These are phyloP conservation scores for Diadema setosum DNA, from an alignment of 35 echinoderm and acorn worm genomes.

Conservation along the genomic window DNA sequence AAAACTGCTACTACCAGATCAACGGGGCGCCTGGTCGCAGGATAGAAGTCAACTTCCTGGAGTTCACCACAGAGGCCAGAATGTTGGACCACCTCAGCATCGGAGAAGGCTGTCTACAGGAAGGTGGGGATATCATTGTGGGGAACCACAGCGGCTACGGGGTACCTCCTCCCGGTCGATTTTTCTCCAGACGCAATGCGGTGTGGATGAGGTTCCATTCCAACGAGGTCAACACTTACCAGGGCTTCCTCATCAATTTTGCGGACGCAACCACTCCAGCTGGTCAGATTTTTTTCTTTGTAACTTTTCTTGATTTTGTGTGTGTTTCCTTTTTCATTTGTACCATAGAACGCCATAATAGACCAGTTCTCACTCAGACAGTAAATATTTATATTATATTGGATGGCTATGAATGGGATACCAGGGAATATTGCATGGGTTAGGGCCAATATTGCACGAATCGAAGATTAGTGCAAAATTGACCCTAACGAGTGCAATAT, in stretches of 20 bases:
- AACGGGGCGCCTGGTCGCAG: slow-evolving; percentile 21
- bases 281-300: background rate
- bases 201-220: slow-evolving; percentile 55
- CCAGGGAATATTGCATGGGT: background rate
- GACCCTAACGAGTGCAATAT: no score
- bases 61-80: slow-evolving; percentile 43
- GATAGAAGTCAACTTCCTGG: slow-evolving; percentile 46
- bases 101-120: slow-evolving; percentile 44
- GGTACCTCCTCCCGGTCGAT: background rate
- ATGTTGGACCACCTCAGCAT: slow-evolving; percentile 61
- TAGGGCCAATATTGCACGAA: background rate
- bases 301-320: background rate
- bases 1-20: slow-evolving; percentile 40
- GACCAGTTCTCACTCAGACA: background rate
- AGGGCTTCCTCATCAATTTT: slow-evolving; percentile 51
- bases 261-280: background rate
- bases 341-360: background rate
- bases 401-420: background rate
- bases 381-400: background rate
- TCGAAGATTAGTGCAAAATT: background rate
- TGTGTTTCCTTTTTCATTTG: background rate
- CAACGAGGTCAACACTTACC: slow-evolving; percentile 5
- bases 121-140: slow-evolving; percentile 9
- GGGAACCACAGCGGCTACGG: slow-evolving; percentile 2
- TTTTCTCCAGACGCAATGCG: slow-evolving; percentile 31